A percentile compares a stretch with the other conserved stretches of the same genome.
These are phyloP conservation scores for Axea sp. DNA, from an alignment of 2,888 invertebrate species.

Conservation along the genomic window DNA sequence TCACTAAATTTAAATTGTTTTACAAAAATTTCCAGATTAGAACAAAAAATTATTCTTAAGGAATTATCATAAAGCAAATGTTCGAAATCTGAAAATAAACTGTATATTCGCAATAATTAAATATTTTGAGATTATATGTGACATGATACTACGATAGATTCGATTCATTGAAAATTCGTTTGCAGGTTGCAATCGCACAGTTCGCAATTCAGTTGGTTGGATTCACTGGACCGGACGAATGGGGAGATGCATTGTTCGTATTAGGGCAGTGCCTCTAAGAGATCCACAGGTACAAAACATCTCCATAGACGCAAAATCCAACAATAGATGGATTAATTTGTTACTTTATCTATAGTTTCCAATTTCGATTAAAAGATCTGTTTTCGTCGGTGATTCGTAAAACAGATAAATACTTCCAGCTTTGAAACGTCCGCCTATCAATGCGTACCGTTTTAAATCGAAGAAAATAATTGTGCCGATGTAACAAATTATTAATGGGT, in stretches of 20 bases:
- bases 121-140: constrained; percentile 7
- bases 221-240: constrained; percentile 75
- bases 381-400: constrained; percentile 9
- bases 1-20: too few relatives aligned
- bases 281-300: constrained; percentile 70
- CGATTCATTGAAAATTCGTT: constrained; percentile 46
- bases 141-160: constrained; percentile 17
- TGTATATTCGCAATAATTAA: too few relatives aligned
- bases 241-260: constrained; percentile 72
- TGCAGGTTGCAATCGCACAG: constrained; percentile 73
- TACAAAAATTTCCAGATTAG: too few relatives aligned
- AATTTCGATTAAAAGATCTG: constrained; percentile 36
- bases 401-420: constrained; percentile 23
- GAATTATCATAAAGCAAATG: too few relatives aligned
- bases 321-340: constrained; percentile 53
- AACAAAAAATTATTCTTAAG: too few relatives aligned
- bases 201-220: constrained; percentile 73
- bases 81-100: too few relatives aligned
- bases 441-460: too few relatives aligned
- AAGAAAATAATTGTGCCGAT: background rate
- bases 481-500: too few relatives aligned
- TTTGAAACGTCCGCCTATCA: too few relatives aligned
- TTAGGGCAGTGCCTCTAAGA: constrained; percentile 68
- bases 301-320: constrained; percentile 25
- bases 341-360: constrained; percentile 53